Base-by-base conservation (phyloP, 2,888 invertebrate species). In the Pollenia griseotomentosa region DNA sequence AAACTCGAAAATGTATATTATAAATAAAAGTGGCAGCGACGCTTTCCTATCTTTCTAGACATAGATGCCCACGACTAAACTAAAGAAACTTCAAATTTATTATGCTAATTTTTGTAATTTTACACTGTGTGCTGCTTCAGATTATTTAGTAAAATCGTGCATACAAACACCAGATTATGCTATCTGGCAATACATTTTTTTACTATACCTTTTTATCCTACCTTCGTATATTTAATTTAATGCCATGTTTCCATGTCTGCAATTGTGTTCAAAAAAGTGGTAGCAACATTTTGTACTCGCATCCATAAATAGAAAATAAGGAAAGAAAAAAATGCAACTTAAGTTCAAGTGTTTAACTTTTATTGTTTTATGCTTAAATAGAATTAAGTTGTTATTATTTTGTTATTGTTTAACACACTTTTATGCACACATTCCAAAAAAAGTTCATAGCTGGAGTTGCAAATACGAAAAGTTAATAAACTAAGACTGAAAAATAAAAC, bases 351-450 rank as follows among this genome's bases (percentile, higher is more conserved):
- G 33, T 59, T 78, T 78, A 78, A 57, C 57, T 68, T 78, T 78
- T 40, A 78, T 46, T 78, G 78, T 68, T 78, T 66, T 78, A 57
- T 68, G 33, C 55, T 66, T n/a, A 55, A 78, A 66, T 57, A 57
- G 46, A 46, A 57, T 78, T 78, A 66, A 78, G 78, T 57, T 78
- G 44, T 57, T 44, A n/a, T 33, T 33, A 33, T 33, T 6, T 59
- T 74, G 48, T 59, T 57, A 42, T 55, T 59, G 42, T 55, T 71
- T 51, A 44, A 42, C 40, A 55, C 7, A 71, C 53, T 11, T 53
- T 33, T 53, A 53, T 70, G 51, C 16, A 40, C 8, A 65, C 46
- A 46, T 46, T 23, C 9, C 11, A 11, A 12, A 11, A 44, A 11
- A 63, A 14, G 40, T 63, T n/a, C n/a, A 53, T 75, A 40, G 10